Evolutionary conservation across 1,140 invertebrate genomes (phyloP), one percentile per base, ranked within the genome.

Genomic region (Heterodera carotae): DNA sequence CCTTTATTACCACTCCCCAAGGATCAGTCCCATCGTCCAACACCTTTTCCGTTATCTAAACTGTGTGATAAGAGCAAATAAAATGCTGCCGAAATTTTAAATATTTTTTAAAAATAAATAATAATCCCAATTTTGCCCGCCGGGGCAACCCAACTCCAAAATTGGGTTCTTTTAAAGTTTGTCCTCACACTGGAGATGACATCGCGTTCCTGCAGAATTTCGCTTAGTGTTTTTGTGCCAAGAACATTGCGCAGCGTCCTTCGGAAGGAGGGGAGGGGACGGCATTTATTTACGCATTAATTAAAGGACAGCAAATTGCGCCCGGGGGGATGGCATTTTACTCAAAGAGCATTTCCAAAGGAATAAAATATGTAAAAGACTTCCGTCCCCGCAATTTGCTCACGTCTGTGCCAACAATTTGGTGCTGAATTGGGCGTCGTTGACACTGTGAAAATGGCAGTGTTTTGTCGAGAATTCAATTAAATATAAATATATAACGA

Each of bases 21-120:
- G 93, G 93, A 84, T 96, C 94, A 6, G 95, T 97, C n/a, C 94
- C 94, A 74, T 94, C 93, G 85, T 96, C 93, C 36, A 96, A 89
- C 39, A 91, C 86, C 66, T 86, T 88, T 64, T 86, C 85, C 5
- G 86, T 85, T 18, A 86, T 84, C 84, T 85, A 69, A 76, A 85
- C 34, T 62, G 22, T 6, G 18, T n/a, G 34, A n/a, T 59, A 7
- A 18, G 34, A n/a, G n/a, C 34, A 79, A 36, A 18, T 27, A 27
- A 29, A n/a, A n/a, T n/a, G n/a, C n/a, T n/a, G n/a, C n/a, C n/a
- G n/a, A n/a, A n/a, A n/a, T n/a, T n/a, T n/a, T n/a, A n/a, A n/a
- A n/a, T n/a, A n/a, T n/a, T n/a, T n/a, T n/a, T n/a, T 43, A 7
- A 10, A 43, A 43, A 43, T 12, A 43, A 43, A 31, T 66, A 31